Evolutionary conservation across 2,797 vertebrate genomes (phyloP).

Genomic region (Spheniscus humboldti): DNA sequence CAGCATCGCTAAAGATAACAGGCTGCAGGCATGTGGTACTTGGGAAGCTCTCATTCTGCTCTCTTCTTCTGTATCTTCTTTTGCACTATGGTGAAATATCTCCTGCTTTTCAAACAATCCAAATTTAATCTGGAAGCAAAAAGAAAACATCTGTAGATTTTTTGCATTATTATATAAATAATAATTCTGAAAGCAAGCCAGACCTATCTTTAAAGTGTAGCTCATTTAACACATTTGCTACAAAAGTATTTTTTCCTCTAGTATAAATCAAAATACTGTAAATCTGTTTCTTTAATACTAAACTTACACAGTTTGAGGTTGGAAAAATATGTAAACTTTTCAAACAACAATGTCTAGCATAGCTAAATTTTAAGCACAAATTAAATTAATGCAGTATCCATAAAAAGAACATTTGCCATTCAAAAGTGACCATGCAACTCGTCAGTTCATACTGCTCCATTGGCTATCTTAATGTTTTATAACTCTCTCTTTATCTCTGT

Average conservation of each 20-base stretch:
- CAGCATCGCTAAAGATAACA: slow-evolving; percentile 76
- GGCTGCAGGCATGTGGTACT: slow-evolving; percentile 62
- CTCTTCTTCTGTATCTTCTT: slow-evolving; percentile 49
- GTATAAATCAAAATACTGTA: background rate
- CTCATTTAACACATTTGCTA: background rate
- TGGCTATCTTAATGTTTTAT: background rate
- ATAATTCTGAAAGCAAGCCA: background rate
- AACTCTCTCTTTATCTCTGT: background rate
- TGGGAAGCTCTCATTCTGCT: slow-evolving; percentile 66
- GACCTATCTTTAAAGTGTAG: background rate
- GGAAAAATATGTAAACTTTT: background rate
- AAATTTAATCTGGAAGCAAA: slow-evolving; percentile 59
- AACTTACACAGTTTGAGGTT: background rate
- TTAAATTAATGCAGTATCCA: background rate
- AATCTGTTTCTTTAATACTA: background rate
- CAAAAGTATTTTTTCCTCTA: background rate
- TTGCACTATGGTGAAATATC: slow-evolving; percentile 22
- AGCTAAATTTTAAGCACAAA: background rate
- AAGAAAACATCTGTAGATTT: slow-evolving; percentile 1
- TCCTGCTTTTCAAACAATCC: background rate
- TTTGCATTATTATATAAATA: background rate
- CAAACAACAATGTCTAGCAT: background rate
- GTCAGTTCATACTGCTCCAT: background rate
- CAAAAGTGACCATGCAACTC: background rate
- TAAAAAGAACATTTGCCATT: background rate